Evolutionary conservation across 2,888 invertebrate species (phyloP).

Genomic region (Lycophotia porphyrea): DNA sequence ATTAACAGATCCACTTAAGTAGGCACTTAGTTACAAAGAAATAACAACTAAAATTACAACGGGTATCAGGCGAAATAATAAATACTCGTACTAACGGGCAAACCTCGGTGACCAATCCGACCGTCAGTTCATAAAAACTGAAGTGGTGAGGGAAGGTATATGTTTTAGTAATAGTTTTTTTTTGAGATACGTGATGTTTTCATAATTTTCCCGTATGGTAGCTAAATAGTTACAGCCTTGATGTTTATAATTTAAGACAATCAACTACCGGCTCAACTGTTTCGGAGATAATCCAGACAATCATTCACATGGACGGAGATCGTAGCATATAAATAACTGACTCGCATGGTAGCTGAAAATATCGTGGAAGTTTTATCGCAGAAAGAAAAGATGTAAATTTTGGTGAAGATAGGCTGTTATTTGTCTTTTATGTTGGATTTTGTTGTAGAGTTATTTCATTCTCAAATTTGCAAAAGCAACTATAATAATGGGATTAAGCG

Average conservation of each 20-base stretch:
- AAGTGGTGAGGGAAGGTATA: too few species aligned
- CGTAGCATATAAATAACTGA: conserved; percentile 35
- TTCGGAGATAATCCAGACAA: conserved; percentile 27
- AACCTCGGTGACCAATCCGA: too few species aligned
- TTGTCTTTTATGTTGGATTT: conserved; percentile 2
- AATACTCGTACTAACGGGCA: too few species aligned
- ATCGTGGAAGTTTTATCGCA: conserved; percentile 5
- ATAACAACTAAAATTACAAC: too few species aligned
- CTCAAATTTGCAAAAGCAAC: background rate
- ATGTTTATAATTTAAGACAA: conserved; percentile 32
- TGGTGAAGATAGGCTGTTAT: background rate
- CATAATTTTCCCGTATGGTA: background rate
- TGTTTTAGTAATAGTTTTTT: too few species aligned
- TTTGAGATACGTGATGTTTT: conserved; percentile 5
- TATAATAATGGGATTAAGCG: background rate
- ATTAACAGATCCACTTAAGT: too few species aligned
- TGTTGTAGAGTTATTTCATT: background rate
- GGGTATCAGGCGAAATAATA: too few species aligned
- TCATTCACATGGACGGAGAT: conserved; percentile 26
- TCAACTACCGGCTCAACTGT: conserved; percentile 19
- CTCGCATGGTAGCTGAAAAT: conserved; percentile 13
- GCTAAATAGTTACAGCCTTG: conserved; percentile 16
- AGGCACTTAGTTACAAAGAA: too few species aligned
- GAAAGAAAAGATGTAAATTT: background rate
- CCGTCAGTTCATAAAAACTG: too few species aligned